Base-by-base conservation (phyloP, 2,888 invertebrate genomes). In the Pachliopta kotzebuea region DNA sequence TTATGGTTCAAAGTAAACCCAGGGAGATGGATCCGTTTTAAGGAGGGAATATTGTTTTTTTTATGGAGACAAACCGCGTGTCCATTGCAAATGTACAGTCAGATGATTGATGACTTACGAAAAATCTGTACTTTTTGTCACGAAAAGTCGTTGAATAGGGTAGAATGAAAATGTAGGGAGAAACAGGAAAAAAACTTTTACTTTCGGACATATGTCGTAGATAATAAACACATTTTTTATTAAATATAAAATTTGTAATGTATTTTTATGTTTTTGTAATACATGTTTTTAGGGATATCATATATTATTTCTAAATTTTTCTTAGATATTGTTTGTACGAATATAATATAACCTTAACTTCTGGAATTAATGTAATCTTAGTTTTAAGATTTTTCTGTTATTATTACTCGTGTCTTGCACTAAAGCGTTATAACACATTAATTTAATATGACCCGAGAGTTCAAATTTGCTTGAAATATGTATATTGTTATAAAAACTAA, bases 101-200 rank as follows among this genome's bases (percentile, higher is more conserved):
- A 49, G 21, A 60, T 64, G 63, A 64, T 64, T 56, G 64, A 64
- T 60, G 50, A 50, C 23, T 11, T 31, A 45, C 54, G 50, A 63
- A 59, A 37, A 64, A 31, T 53, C 37, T 56, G 45, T 64, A 64
- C 56, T 64, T 56, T 64, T 64, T 64, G 45, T 18, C 45, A 45
- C 18, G n/a, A 18, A 45, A 26, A 26, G n/a, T 4, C 18, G 1
- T 45, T 45, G 18, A n/a, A 4, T 3, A n/a, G 18, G n/a, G 37
- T 37, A n/a, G n/a, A 9, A 18, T 42, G 42, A 18, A 37, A 42
- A 45, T 45, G n/a, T 45, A 45, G 45, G 18, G 45, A 45, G 45
- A 45, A 45, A n/a, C n/a, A 18, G 17, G 6, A 45, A n/a, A 45
- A 45, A 45, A 18, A 4, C 4, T 8, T 42, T 42, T 18, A 45